phyloP scores from a whole-genome alignment of 92 coral and sea anemone genomes.

The Chrysogorgia sp. region DNA sequence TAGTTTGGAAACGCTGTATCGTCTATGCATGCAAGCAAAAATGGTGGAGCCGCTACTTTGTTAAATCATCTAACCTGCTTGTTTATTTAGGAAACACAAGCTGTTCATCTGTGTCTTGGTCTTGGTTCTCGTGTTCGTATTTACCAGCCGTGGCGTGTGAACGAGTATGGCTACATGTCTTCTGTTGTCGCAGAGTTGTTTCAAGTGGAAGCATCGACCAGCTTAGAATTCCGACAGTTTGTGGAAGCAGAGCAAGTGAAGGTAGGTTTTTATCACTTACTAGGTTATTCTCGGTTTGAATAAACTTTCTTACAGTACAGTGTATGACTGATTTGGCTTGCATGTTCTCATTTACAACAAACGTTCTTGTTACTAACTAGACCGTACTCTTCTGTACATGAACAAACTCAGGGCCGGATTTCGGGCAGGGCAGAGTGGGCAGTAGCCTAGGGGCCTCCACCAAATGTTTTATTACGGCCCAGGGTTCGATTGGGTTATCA shows the following conservation, averaged over 20 bases:
- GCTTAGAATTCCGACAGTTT: slow-evolving; percentile 79
- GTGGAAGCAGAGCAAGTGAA: slow-evolving; percentile 87
- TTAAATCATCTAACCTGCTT: not conserved
- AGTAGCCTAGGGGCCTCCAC: too few species aligned
- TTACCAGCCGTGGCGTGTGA: slow-evolving; percentile 98
- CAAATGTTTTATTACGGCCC: too few species aligned
- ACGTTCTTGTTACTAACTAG: not conserved
- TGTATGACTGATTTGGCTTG: not conserved
- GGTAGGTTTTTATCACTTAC: slow-evolving; percentile 33
- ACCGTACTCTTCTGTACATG: too few species aligned
- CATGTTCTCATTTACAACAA: not conserved
- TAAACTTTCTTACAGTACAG: not conserved
- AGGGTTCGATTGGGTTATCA: too few species aligned
- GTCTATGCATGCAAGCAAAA: too few species aligned
- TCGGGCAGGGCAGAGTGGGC: too few species aligned
- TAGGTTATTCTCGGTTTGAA: not conserved
- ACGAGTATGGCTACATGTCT: slow-evolving; percentile 96
- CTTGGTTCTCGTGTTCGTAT: slow-evolving; percentile 78
- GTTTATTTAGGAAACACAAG: slow-evolving; percentile 80
- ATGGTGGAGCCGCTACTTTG: too few species aligned
- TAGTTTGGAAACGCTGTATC: too few species aligned
- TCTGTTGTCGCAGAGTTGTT: slow-evolving; percentile 88
- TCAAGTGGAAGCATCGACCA: slow-evolving; percentile 94
- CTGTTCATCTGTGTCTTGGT: slow-evolving; percentile 93
- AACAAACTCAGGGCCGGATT: too few species aligned